phyloP scores from a whole-genome alignment of 2,888 invertebrate genomes.

The Desoria tigrina region DNA sequence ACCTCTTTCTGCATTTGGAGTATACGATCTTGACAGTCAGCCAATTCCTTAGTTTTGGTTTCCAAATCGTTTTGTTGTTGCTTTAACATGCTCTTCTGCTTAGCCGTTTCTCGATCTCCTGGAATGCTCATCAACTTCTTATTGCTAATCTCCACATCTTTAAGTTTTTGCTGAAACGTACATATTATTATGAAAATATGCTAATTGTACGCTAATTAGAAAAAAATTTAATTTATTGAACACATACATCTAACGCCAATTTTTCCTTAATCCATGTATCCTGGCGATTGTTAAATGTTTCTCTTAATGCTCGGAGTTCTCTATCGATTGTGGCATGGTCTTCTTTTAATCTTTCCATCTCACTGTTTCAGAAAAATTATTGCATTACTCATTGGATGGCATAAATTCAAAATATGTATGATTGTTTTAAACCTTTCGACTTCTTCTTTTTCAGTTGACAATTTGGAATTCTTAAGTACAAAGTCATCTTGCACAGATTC shows the following conservation, averaged over 20 bases:
- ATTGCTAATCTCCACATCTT: constrained; percentile 57
- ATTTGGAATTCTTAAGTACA: constrained; percentile 76
- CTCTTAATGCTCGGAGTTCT: constrained; percentile 68
- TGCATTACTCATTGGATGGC: too few species aligned
- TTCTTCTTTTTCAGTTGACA: constrained; percentile 79
- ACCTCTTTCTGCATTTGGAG: constrained; percentile 70
- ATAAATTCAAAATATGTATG: too few species aligned
- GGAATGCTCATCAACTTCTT: constrained; percentile 53
- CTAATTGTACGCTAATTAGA: neutral
- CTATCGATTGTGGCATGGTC: constrained; percentile 65
- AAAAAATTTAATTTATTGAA: neutral
- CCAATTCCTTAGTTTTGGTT: constrained; percentile 68
- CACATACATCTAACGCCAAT: constrained; percentile 66
- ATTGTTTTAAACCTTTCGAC: constrained; percentile 71
- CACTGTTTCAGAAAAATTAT: constrained; percentile 27
- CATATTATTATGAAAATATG: neutral
- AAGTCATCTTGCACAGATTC: constrained; percentile 82
- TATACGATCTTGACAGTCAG: constrained; percentile 70
- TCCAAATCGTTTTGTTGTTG: constrained; percentile 75
- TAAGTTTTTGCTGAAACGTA: constrained; percentile 59
- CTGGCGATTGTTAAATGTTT: constrained; percentile 67
- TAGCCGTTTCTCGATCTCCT: constrained; percentile 53
- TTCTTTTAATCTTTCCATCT: constrained; percentile 63
- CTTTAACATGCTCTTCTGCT: constrained; percentile 70
- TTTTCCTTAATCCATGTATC: constrained; percentile 74